Conservation (phyloP, 1,140 invertebrate species). For the Nymphalis io region DNA sequence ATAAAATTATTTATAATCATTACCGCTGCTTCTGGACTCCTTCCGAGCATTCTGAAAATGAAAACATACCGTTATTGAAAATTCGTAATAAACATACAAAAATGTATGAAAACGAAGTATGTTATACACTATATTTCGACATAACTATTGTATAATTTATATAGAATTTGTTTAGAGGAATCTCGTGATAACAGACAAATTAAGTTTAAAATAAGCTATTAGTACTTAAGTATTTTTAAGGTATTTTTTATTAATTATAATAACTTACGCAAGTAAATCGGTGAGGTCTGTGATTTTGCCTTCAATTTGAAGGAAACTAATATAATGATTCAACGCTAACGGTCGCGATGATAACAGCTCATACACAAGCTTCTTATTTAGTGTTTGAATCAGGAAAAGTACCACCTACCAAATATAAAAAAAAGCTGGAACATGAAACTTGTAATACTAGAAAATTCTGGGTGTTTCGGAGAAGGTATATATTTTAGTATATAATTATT, state of each 20-base stretch:
- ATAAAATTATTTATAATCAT: conserved; percentile 28
- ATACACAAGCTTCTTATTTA: conserved; percentile 80
- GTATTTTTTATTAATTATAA: background rate
- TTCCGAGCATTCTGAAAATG: conserved; percentile 80
- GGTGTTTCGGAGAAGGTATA: no score
- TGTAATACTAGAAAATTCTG: no score
- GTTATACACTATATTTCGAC: no score
- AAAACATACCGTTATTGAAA: conserved; percentile 13
- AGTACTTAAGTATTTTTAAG: no score
- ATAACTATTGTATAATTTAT: no score
- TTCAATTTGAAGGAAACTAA: conserved; percentile 79
- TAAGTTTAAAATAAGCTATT: no score
- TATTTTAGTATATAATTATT: no score
- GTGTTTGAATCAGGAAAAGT: conserved; percentile 81
- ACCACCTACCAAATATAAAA: conserved; percentile 69
- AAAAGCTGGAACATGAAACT: no score
- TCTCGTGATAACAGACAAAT: no score
- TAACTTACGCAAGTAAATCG: conserved; percentile 77
- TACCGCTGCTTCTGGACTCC: conserved; percentile 81
- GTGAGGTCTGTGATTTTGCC: conserved; percentile 77
- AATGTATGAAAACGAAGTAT: no score
- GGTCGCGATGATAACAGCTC: conserved; percentile 77
- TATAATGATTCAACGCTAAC: conserved; percentile 81
- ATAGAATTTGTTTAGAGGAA: no score
- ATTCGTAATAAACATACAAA: background rate